Evolutionary conservation across 2,888 invertebrate genomes (phyloP), one percentile per base, ranked within the genome.

Genomic region (Nemotelus nigrinus): DNA sequence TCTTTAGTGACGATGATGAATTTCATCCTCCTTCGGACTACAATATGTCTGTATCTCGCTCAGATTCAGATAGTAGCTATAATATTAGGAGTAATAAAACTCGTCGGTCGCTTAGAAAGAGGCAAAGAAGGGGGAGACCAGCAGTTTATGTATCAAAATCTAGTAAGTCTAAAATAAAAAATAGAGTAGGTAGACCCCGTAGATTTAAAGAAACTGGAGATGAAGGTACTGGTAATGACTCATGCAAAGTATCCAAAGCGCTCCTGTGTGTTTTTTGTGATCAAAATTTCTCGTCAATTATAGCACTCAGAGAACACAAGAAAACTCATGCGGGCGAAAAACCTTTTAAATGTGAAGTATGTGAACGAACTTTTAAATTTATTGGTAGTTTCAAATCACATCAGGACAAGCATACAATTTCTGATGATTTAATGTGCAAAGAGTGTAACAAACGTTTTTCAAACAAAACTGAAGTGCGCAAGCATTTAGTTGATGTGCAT

Each of bases 221-320:
- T 6, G 57, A 67, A 39, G 55, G 8, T 6, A 64, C 67, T 3
- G 53, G n/a, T n/a, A 63, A 50, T 39, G 57, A 43, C 63, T 65
- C 84, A 50, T 53, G 41, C 10, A 75, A 75, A 45, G 55, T 7
- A 10, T 8, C 43, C 3, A 45, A 74, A 47, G 47, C 84, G 85
- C 68, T 68, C 47, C 85, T 85, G 39, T 88, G 88, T 79, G 83
- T 85, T n/a, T 87, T 88, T 78, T 90, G 90, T 81, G 84, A 88
- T 74, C 86, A 89, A 80, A 83, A 87, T 55, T 89, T 90, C 81
- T 84, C 88, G 2, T 88, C 88, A 76, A 87, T 88, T 64, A 88
- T 88, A 68, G 88, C 88, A 64, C 84, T 90, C 44, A 87, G 88
- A 63, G 85, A 89, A 80, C 90, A 90, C 80, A 85, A 88, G 74